Conservation (phyloP, 2,888 invertebrate genomes). For the Julus scanicus region DNA sequence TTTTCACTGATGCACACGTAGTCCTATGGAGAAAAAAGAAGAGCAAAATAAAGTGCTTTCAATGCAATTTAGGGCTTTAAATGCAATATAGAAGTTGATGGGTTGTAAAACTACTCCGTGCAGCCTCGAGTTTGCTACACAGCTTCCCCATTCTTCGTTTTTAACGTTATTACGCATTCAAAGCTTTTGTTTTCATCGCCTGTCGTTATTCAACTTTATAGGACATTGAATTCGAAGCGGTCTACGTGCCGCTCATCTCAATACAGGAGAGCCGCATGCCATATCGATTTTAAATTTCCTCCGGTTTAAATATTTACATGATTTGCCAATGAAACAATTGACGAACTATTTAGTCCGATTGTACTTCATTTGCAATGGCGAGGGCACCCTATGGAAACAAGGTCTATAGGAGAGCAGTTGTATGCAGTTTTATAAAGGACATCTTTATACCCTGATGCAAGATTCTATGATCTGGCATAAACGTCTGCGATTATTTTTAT, state of each 20-base stretch:
- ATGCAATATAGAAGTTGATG: constrained; percentile 1
- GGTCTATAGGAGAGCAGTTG: neutral
- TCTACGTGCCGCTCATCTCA: neutral
- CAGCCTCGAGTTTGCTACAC: neutral
- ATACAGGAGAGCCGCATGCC: neutral
- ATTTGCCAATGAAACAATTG: neutral
- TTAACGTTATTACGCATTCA: constrained; percentile 1
- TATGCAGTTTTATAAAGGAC: no score
- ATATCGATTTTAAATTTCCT: neutral
- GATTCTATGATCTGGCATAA: no score
- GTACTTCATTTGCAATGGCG: neutral
- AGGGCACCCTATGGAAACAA: neutral
- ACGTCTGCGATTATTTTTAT: no score
- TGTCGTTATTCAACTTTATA: constrained; percentile 1
- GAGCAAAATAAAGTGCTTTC: neutral
- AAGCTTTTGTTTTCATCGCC: constrained; percentile 1
- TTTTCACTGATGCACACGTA: no score
- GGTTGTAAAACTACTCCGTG: neutral
- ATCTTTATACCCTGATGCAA: no score
- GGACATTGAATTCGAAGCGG: neutral
- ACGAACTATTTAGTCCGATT: neutral
- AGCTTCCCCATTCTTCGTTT: neutral
- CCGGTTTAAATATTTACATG: neutral
- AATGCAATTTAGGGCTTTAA: constrained; percentile 1
- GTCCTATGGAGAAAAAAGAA: neutral